Conservation (phyloP, 2,797 vertebrate species). For the Parauchenoglanis punctatus region DNA sequence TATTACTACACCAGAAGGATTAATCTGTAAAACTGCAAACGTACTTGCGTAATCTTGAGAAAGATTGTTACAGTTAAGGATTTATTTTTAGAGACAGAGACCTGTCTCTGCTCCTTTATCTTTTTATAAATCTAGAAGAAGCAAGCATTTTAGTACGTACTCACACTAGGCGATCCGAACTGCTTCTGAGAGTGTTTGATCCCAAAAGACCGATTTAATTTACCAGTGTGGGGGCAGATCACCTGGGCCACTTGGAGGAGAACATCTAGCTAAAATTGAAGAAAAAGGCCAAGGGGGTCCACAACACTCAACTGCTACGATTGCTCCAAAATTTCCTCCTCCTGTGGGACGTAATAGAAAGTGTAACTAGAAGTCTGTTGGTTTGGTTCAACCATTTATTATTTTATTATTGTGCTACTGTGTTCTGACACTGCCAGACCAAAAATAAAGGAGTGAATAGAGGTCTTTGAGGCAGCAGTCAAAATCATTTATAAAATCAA, state of each 20-base stretch:
- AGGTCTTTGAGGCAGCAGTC: not conserved
- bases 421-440: not conserved
- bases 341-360: slow-evolving; percentile 84
- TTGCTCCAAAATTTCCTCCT: slow-evolving; percentile 93
- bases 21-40: slow-evolving; percentile 32
- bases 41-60: slow-evolving; percentile 94
- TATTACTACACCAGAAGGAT: not conserved
- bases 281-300: not conserved
- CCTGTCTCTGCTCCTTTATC: slow-evolving; percentile 90
- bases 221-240: no score
- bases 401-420: not conserved
- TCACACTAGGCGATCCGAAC: no score
- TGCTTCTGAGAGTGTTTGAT: no score
- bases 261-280: not conserved
- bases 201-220: no score
- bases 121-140: slow-evolving; percentile 86
- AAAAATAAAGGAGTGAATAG: not conserved
- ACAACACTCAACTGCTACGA: slow-evolving; percentile 86
- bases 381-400: not conserved
- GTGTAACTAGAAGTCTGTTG: not conserved
- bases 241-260: not conserved
- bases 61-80: slow-evolving; percentile 90
- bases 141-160: not conserved
- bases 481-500: not conserved
- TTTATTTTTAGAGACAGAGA: slow-evolving; percentile 93